Conservation (phyloP, 2,113 vertebrate species). For the Oenanthe melanoleuca region DNA sequence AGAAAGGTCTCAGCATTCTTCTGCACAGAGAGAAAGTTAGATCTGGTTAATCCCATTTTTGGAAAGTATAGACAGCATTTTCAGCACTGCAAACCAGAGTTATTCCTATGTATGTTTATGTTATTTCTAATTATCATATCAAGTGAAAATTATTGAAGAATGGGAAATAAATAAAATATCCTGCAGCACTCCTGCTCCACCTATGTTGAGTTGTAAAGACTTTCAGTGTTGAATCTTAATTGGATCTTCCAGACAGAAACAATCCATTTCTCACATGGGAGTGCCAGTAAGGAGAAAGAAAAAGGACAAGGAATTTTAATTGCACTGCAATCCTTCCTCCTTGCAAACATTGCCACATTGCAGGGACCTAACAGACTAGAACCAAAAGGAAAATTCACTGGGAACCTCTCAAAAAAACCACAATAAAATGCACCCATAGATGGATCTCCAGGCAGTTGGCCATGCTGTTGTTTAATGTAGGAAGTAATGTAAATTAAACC, state of each 20-base stretch:
- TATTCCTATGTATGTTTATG: not conserved
- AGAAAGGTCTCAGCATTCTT: not conserved
- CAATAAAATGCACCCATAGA: not conserved
- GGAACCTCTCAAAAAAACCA: not conserved
- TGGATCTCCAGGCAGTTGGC: not conserved
- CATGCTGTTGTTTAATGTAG: not conserved
- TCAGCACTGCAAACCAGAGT: not conserved
- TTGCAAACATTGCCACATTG: not conserved
- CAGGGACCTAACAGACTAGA: conserved; percentile 15
- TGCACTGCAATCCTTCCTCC: conserved; percentile 23
- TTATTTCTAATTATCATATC: not conserved
- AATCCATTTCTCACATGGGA: not conserved
- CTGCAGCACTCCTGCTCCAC: not conserved
- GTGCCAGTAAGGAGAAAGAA: not conserved
- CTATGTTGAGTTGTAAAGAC: not conserved
- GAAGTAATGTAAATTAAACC: not conserved
- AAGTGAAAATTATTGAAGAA: not conserved
- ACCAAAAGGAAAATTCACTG: not conserved
- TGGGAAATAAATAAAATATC: not conserved
- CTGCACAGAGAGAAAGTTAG: not conserved
- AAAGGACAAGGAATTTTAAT: conserved; percentile 60
- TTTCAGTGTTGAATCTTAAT: not conserved
- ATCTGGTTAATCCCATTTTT: not conserved
- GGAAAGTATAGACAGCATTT: not conserved
- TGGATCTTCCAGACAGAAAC: conserved; percentile 27